Evolutionary conservation across 2,797 vertebrate species (phyloP).

Genomic region (Otus scops): DNA sequence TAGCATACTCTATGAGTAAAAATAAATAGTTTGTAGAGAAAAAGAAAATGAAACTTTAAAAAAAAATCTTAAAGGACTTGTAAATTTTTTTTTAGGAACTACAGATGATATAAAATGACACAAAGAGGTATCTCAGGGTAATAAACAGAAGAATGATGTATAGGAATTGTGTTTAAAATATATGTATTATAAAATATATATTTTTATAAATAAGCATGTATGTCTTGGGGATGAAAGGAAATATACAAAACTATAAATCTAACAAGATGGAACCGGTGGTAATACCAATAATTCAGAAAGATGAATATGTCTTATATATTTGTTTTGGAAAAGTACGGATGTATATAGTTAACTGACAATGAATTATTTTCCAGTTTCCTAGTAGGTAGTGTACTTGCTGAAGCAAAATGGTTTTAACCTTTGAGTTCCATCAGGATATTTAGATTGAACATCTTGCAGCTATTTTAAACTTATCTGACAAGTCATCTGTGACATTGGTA

Average conservation of each 20-base stretch:
- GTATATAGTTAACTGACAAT: not conserved
- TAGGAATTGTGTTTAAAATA: not conserved
- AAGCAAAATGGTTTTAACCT: not conserved
- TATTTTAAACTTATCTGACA: not conserved
- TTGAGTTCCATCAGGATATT: not conserved
- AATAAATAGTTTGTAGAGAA: not conserved
- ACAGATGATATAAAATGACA: not conserved
- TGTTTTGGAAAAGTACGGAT: not conserved
- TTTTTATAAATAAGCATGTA: not conserved
- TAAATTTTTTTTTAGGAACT: not conserved
- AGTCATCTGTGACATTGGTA: not conserved
- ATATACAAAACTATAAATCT: not conserved
- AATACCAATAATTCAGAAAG: not conserved
- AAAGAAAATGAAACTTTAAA: not conserved
- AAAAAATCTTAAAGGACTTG: not conserved
- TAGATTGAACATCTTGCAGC: not conserved
- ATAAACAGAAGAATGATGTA: not conserved
- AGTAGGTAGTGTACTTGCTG: not conserved
- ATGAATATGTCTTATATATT: not conserved
- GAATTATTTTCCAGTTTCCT: not conserved
- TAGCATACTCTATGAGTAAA: rapidly evolving
- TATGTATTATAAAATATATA: not conserved
- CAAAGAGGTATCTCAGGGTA: not conserved
- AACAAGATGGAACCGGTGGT: not conserved
- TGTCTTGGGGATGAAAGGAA: not conserved